Conservation (phyloP, 2,113 vertebrate genomes). For the Peromyscus californicus region DNA sequence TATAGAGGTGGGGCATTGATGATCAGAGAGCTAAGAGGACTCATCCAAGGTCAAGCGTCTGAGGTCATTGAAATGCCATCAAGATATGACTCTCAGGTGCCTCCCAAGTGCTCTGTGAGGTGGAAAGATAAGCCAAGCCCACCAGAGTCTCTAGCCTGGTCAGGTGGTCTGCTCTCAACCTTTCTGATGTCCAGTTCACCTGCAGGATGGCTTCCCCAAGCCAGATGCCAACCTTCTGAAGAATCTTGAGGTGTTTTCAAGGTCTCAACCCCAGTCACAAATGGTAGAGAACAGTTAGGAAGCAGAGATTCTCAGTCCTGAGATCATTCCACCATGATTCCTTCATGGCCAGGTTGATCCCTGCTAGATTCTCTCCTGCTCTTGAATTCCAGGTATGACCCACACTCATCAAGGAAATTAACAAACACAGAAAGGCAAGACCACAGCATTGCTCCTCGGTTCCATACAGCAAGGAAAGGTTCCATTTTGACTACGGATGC, state of each 20-base stretch:
- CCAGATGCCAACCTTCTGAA: neutral
- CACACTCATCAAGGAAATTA: neutral
- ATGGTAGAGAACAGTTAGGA: neutral
- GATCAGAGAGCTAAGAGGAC: neutral
- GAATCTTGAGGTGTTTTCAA: neutral
- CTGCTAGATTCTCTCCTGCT: neutral
- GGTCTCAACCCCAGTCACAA: neutral
- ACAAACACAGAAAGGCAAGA: neutral
- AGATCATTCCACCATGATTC: neutral
- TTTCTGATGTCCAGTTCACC: neutral
- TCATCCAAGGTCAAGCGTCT: neutral
- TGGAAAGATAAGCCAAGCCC: neutral
- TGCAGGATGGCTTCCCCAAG: neutral
- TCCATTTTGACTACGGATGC: neutral
- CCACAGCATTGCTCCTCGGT: neutral
- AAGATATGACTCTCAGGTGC: neutral
- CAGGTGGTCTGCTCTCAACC: neutral
- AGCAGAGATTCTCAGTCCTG: neutral
- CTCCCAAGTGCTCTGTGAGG: neutral
- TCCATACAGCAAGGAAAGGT: neutral
- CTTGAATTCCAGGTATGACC: neutral
- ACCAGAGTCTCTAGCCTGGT: neutral
- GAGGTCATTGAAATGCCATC: neutral
- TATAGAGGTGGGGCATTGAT: neutral
- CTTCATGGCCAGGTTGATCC: neutral